These are phyloP conservation scores for Fulmarus glacialis DNA, from an alignment of 2,113 vertebrate species.

Conservation along the genomic window DNA sequence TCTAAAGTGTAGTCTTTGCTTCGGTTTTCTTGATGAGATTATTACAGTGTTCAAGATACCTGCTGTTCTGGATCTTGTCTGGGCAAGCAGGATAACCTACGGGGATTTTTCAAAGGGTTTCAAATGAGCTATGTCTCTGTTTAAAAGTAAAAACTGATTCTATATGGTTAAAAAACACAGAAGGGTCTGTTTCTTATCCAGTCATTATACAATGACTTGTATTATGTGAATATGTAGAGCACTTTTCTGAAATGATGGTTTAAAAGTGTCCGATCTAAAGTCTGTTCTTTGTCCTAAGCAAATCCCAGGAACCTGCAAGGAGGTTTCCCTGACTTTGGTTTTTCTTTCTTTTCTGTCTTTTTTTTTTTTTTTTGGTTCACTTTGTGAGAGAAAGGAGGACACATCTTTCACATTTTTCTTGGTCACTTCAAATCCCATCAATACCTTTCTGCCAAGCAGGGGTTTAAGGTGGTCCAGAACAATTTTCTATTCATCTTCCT, in stretches of 20 bases:
- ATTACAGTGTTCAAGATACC: not conserved
- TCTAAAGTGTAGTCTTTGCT: not conserved
- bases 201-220: not conserved
- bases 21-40: not conserved
- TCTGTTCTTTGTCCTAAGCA: not conserved
- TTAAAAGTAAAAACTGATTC: not conserved
- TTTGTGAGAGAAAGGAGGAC: slow-evolving; percentile 50
- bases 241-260: not conserved
- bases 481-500: slow-evolving; percentile 74
- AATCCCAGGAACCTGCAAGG: not conserved
- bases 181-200: not conserved
- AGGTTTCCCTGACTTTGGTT: not conserved
- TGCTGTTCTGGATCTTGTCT: not conserved
- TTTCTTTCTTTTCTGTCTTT: not conserved
- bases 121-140: not conserved
- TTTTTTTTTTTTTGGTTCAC: not conserved
- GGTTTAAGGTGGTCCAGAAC: slow-evolving; percentile 57
- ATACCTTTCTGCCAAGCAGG: slow-evolving; percentile 62
- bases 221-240: not conserved
- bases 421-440: slow-evolving; percentile 72
- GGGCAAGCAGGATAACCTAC: not conserved
- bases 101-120: not conserved
- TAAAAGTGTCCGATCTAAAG: not conserved
- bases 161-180: not conserved
- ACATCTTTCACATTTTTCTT: slow-evolving; percentile 66